A percentile compares a stretch with the other conserved stretches of the same genome.
phyloP scores from a whole-genome alignment of 2,113 vertebrate species.

The Nothoprocta pentlandii region DNA sequence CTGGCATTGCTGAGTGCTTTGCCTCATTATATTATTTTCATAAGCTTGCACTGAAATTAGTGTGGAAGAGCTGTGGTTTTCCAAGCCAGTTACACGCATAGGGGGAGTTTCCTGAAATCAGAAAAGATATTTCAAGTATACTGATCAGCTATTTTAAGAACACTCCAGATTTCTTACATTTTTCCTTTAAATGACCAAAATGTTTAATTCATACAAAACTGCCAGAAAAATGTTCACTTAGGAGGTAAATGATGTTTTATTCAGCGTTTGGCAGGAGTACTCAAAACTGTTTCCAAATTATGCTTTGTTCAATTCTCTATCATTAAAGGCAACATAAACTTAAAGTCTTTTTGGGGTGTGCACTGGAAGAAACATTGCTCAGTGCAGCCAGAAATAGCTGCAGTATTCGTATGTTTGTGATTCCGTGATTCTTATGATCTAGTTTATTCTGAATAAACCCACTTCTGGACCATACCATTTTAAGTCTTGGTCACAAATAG shows the following conservation, averaged over 20 bases:
- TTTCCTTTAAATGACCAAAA: constrained; percentile 70
- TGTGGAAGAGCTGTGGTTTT: constrained; percentile 25
- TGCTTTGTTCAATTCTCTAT: constrained; percentile 55
- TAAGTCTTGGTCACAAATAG: neutral
- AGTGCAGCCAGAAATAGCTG: neutral
- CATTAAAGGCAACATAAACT: constrained; percentile 51
- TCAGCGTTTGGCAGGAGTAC: constrained; percentile 52
- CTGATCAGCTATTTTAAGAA: constrained; percentile 60
- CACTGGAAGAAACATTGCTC: neutral
- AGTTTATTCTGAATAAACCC: neutral
- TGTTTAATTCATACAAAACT: constrained; percentile 67
- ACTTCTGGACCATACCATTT: neutral
- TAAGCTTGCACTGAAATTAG: constrained; percentile 43
- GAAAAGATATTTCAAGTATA: constrained; percentile 55
- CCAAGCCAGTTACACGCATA: neutral
- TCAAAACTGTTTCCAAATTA: constrained; percentile 60
- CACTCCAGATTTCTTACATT: constrained; percentile 62
- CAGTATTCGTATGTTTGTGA: neutral
- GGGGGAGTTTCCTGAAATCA: constrained; percentile 42
- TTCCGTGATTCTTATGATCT: neutral
- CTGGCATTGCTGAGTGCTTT: constrained; percentile 65
- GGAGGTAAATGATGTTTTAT: constrained; percentile 69
- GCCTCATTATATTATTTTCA: constrained; percentile 54
- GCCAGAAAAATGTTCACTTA: constrained; percentile 65
- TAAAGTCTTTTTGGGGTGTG: constrained; percentile 34